phyloP scores from a whole-genome alignment of 1,140 invertebrate species.

The Sinella curviseta region DNA sequence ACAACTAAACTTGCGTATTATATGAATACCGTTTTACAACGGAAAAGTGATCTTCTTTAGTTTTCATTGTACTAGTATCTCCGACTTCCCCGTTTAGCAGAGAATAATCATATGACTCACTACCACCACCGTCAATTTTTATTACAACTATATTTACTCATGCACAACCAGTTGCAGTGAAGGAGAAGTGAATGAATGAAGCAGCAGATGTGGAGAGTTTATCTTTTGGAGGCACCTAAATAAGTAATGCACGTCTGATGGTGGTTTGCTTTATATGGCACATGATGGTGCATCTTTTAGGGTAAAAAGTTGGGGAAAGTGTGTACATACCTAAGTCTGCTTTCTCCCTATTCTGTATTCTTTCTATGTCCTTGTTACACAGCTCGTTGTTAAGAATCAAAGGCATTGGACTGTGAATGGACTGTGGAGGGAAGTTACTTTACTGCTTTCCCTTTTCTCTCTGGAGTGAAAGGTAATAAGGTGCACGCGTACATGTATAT shows the following conservation, averaged over 20 bases:
- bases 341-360: not conserved
- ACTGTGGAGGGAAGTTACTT: conserved; percentile 7
- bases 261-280: no score
- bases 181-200: not conserved
- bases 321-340: not conserved
- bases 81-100: no score
- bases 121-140: conserved; percentile 7
- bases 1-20: no score
- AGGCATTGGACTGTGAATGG: conserved; percentile 13
- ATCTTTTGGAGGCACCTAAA: no score
- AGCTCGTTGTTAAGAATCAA: not conserved
- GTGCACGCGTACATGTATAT: no score
- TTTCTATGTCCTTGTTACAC: no score
- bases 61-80: no score
- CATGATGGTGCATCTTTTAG: not conserved
- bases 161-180: not conserved
- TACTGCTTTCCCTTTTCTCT: not conserved
- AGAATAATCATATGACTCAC: no score
- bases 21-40: no score
- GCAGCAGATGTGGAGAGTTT: not conserved
- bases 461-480: not conserved
- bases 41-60: no score
- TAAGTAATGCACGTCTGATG: no score
- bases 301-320: not conserved
- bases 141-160: conserved; percentile 7